Evolutionary conservation across 2,797 vertebrate species (phyloP).

Genomic region (Sphenodon punctatus): DNA sequence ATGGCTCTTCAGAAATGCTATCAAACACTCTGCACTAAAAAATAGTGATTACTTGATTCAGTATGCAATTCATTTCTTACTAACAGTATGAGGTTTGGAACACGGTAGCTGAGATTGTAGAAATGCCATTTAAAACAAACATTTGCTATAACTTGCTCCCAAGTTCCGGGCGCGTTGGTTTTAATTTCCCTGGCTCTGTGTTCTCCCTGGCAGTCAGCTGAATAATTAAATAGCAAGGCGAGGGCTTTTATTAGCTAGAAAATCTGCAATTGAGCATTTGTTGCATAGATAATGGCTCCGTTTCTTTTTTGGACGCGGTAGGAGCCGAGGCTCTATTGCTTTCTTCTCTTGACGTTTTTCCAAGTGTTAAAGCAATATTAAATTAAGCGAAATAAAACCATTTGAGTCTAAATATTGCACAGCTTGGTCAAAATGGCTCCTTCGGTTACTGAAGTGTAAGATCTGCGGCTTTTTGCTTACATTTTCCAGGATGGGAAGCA

Average conservation of each 20-base stretch:
- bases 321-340: slow-evolving; percentile 41
- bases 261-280: slow-evolving; percentile 58
- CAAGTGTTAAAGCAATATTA: slow-evolving; percentile 61
- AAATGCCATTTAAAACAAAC: slow-evolving; percentile 57
- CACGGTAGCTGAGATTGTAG: slow-evolving; percentile 26
- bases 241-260: slow-evolving; percentile 61
- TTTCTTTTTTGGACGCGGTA: slow-evolving; percentile 41
- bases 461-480: slow-evolving; percentile 4
- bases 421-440: slow-evolving; percentile 39
- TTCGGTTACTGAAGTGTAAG: slow-evolving; percentile 27
- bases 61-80: slow-evolving; percentile 32
- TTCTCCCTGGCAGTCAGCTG: slow-evolving; percentile 62
- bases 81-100: neutral
- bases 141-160: slow-evolving; percentile 46
- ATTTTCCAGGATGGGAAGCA: neutral
- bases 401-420: slow-evolving; percentile 51
- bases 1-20: neutral
- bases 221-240: slow-evolving; percentile 68
- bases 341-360: slow-evolving; percentile 55
- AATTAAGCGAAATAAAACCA: slow-evolving; percentile 64
- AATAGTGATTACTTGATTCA: slow-evolving; percentile 23
- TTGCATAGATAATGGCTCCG: slow-evolving; percentile 42
- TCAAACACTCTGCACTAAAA: slow-evolving; percentile 10
- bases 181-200: slow-evolving; percentile 34
- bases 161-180: slow-evolving; percentile 38